Evolutionary conservation across 2,797 vertebrate species (phyloP).

Genomic region (Pachyuromys duprasi): DNA sequence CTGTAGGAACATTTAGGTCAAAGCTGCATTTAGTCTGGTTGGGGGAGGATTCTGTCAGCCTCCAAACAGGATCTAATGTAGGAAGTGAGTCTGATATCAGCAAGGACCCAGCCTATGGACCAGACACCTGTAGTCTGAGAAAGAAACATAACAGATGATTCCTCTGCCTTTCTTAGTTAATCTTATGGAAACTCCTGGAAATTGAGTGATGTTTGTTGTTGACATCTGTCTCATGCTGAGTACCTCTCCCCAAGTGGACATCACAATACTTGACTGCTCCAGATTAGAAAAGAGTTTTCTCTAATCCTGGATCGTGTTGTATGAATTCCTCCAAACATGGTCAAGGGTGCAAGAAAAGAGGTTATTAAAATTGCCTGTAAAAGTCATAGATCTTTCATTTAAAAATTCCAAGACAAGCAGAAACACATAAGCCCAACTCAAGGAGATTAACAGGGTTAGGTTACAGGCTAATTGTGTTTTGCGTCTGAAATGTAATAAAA

Average conservation of each 20-base stretch:
- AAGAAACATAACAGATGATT: not conserved
- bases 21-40: not conserved
- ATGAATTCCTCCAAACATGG: conserved; percentile 66
- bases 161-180: conserved; percentile 51
- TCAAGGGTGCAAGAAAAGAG: conserved; percentile 69
- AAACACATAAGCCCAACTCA: conserved; percentile 73
- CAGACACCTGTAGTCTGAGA: not conserved
- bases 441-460: conserved; percentile 77
- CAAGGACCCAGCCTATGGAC: not conserved
- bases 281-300: conserved; percentile 58
- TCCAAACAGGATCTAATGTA: not conserved
- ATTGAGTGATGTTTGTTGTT: conserved; percentile 37
- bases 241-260: conserved; percentile 24
- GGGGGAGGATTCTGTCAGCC: not conserved
- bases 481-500: conserved; percentile 79
- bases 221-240: conserved; percentile 17
- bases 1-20: not conserved
- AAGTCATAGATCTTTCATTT: conserved; percentile 82
- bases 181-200: conserved; percentile 55
- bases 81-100: not conserved
- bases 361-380: conserved; percentile 77
- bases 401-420: conserved; percentile 76
- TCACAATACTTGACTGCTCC: conserved; percentile 24
- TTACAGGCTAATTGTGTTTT: conserved; percentile 82
- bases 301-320: conserved; percentile 64